phyloP scores from a whole-genome alignment of 2,797 vertebrate species.

The Spatula versicolor region DNA sequence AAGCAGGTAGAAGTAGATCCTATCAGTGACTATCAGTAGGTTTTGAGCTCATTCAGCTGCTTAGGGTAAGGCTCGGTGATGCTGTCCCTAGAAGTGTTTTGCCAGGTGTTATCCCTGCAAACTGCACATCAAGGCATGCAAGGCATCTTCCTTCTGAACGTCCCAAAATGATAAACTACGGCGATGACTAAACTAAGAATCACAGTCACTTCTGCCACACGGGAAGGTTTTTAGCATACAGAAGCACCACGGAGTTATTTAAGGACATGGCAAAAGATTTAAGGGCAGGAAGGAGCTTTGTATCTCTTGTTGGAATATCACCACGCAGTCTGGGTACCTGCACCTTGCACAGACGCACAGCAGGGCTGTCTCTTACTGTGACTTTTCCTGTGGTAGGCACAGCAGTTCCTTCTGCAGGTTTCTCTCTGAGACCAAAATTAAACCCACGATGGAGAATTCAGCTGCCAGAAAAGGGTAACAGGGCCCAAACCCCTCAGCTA shows the following conservation, averaged over 20 bases:
- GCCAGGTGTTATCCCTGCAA: constrained; percentile 32
- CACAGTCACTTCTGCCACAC: not conserved
- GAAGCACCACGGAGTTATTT: not conserved
- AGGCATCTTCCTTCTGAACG: not conserved
- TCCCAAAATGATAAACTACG: constrained; percentile 33
- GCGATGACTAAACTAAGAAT: constrained; percentile 28
- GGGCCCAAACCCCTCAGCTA: not conserved
- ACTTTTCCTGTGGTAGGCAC: not conserved
- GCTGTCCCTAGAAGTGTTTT: constrained; percentile 26
- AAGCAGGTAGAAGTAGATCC: not conserved
- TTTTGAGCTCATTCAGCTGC: constrained; percentile 47
- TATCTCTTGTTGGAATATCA: constrained; percentile 19
- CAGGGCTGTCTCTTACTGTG: not conserved
- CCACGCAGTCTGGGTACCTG: not conserved
- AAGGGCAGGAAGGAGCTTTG: not conserved
- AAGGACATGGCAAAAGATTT: not conserved
- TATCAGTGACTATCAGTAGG: constrained; percentile 20
- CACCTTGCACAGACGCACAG: not conserved
- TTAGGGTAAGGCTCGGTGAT: constrained; percentile 11
- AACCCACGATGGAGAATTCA: not conserved
- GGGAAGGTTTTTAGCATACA: not conserved
- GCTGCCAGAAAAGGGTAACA: not conserved
- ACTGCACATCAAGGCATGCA: not conserved
- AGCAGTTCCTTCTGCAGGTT: not conserved
- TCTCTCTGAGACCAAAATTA: not conserved